Conservation (phyloP, 2,888 invertebrate species). For the Palloptera scutellata region DNA sequence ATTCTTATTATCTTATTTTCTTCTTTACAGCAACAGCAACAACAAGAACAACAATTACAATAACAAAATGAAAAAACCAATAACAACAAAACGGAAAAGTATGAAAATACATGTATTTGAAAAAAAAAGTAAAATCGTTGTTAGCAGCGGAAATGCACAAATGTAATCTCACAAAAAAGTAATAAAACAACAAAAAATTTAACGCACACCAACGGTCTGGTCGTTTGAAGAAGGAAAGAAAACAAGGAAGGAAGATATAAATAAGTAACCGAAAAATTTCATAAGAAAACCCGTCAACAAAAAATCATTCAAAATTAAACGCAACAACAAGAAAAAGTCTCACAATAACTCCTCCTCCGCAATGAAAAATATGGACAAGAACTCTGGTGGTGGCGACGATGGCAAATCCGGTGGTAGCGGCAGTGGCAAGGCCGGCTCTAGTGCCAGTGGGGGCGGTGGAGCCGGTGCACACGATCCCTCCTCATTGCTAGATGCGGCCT, state of each 20-base stretch:
- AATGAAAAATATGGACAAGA: conserved; percentile 76
- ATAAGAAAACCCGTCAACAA: conserved; percentile 31
- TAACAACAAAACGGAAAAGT: conserved; percentile 2
- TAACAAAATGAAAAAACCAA: conserved; percentile 2
- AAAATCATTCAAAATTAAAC: conserved; percentile 47
- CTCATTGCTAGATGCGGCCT: conserved; percentile 82
- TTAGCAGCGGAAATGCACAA: conserved; percentile 1
- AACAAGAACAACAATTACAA: background rate
- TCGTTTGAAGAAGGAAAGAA: conserved; percentile 17
- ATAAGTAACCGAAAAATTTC: conserved; percentile 26
- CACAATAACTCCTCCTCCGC: conserved; percentile 34
- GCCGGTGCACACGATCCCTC: conserved; percentile 68
- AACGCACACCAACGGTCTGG: conserved; percentile 28
- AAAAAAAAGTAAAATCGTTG: background rate
- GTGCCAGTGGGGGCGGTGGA: conserved; percentile 56
- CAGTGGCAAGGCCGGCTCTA: conserved; percentile 63
- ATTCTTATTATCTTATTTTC: conserved; percentile 12
- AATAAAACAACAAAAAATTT: conserved; percentile 6
- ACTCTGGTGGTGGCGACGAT: conserved; percentile 69
- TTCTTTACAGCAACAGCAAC: conserved; percentile 19
- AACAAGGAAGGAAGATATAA: background rate
- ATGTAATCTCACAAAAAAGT: background rate
- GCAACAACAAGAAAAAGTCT: conserved; percentile 44
- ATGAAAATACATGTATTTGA: background rate
- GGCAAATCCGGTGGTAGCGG: conserved; percentile 65